These are phyloP conservation scores for Gallinago paraguaiae DNA, from an alignment of 2,113 vertebrate species.

Conservation along the genomic window DNA sequence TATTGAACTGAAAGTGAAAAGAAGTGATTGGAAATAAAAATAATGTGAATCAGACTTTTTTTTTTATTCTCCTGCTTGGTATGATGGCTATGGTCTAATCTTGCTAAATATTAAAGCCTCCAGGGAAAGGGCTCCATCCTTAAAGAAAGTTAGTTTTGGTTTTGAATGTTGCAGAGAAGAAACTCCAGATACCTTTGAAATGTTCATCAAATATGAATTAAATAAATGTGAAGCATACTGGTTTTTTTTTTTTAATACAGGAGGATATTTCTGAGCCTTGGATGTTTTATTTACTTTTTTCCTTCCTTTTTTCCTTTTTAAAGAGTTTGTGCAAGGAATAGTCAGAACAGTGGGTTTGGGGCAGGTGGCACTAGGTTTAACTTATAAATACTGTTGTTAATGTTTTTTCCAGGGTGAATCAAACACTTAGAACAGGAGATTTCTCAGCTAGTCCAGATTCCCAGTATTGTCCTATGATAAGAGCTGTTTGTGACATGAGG, in stretches of 20 bases:
- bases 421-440: background rate
- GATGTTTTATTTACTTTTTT: background rate
- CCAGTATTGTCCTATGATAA: background rate
- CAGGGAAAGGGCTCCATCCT: background rate
- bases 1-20: background rate
- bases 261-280: background rate
- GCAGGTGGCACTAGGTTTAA: background rate
- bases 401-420: background rate
- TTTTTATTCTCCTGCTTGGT: background rate
- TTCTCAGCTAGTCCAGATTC: background rate
- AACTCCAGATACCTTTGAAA: background rate
- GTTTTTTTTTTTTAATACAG: background rate
- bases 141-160: background rate
- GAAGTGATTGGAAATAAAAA: background rate
- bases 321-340: background rate
- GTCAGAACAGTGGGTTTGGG: background rate
- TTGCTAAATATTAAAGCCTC: background rate
- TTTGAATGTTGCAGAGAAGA: background rate
- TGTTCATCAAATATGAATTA: background rate
- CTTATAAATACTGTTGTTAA: background rate
- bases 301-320: background rate
- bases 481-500: background rate
- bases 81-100: background rate
- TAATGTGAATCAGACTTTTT: background rate
- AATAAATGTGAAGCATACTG: background rate